Conservation (phyloP, 2,888 invertebrate species). For the Sinelater perroti region DNA sequence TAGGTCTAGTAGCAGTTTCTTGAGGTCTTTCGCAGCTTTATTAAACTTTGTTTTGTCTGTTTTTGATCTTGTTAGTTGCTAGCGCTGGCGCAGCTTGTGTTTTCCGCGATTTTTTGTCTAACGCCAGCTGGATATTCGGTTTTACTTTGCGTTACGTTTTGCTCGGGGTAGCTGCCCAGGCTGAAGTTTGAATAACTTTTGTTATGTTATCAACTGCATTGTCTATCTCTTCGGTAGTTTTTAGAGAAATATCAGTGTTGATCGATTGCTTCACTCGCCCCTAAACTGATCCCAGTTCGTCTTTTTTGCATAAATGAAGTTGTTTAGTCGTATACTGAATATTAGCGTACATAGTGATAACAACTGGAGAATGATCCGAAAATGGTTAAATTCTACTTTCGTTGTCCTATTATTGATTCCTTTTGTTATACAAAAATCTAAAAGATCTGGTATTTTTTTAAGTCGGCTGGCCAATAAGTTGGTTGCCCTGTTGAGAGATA, state of each 20-base stretch:
- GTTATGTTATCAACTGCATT: slow-evolving; percentile 1
- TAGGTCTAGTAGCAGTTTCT: too few species aligned
- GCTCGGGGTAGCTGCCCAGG: slow-evolving; percentile 3
- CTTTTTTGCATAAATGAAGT: slow-evolving; percentile 1
- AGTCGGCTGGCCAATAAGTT: too few species aligned
- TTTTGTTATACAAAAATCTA: too few species aligned
- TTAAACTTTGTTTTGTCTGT: background rate
- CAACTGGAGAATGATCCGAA: slow-evolving; percentile 15
- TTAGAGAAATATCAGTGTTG: slow-evolving; percentile 6
- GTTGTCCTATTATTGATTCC: too few species aligned
- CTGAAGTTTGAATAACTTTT: slow-evolving; percentile 10
- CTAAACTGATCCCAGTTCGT: slow-evolving; percentile 12
- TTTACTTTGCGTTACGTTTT: too few species aligned
- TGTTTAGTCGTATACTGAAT: slow-evolving; percentile 13
- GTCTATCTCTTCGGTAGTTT: slow-evolving; percentile 8
- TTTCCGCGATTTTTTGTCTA: too few species aligned
- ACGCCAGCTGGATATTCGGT: too few species aligned
- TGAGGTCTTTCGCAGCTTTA: background rate
- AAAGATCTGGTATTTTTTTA: too few species aligned
- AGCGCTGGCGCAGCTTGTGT: background rate
- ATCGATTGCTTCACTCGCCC: background rate
- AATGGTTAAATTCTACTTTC: too few species aligned
- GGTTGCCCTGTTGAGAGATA: too few species aligned
- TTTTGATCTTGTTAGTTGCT: slow-evolving; percentile 5
- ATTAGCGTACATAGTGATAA: slow-evolving; percentile 1